Conservation (phyloP, 53 echinoderm and acorn worm genomes). For the Holothuria scabra region DNA sequence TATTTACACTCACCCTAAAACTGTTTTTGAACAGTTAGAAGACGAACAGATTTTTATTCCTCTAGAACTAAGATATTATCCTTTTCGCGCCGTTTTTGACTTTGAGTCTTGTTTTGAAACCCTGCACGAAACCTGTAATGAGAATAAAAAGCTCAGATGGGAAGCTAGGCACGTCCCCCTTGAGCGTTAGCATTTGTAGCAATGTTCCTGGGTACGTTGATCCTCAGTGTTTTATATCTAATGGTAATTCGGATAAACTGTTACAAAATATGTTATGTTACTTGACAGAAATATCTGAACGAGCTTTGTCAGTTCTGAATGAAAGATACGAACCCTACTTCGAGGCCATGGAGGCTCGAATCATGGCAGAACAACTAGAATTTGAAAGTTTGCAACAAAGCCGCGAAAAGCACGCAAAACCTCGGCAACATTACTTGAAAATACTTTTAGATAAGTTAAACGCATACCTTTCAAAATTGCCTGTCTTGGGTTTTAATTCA, state of each 20-base stretch:
- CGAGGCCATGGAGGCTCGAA: background rate
- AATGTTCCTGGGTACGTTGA: constrained; percentile 34
- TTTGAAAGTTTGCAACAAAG: background rate
- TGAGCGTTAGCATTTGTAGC: constrained; percentile 52
- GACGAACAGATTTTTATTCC: constrained; percentile 19
- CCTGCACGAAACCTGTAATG: background rate
- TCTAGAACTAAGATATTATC: background rate
- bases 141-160: constrained; percentile 1
- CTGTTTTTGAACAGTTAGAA: constrained; percentile 39
- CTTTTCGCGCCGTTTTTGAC: constrained; percentile 54
- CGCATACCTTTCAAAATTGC: constrained; percentile 31
- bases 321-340: constrained; percentile 9
- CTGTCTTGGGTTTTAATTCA: constrained; percentile 37
- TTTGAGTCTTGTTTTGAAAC: constrained; percentile 56
- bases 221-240: constrained; percentile 25
- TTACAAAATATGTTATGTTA: constrained; percentile 17
- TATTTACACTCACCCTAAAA: background rate
- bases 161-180: constrained; percentile 40
- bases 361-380: constrained; percentile 2
- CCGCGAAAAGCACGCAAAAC: constrained; percentile 21
- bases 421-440: constrained; percentile 6
- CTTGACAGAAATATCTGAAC: constrained; percentile 14
- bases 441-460: background rate
- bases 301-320: background rate
- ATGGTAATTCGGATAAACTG: constrained; percentile 24